Evolutionary conservation across 2,113 vertebrate genomes (phyloP).

Genomic region (Pardalotus punctatus): DNA sequence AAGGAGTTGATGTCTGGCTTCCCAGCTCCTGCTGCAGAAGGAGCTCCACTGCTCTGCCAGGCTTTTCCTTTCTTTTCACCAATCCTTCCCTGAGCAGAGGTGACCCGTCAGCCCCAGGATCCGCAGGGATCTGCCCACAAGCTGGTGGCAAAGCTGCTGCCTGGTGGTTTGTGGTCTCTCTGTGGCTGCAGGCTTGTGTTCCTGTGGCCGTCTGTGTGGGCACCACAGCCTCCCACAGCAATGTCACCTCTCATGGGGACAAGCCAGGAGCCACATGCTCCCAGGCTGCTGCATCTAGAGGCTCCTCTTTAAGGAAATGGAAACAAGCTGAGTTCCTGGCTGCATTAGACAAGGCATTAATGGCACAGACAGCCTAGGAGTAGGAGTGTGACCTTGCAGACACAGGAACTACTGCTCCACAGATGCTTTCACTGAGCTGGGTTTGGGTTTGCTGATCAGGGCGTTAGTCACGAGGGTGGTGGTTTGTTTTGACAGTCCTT

Average conservation of each 20-base stretch:
- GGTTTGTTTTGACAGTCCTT: background rate
- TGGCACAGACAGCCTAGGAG: background rate
- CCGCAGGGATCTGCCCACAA: background rate
- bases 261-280: background rate
- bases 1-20: background rate
- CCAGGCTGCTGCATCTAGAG: background rate
- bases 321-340: background rate
- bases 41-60: background rate
- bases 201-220: background rate
- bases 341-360: rapidly evolving
- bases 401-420: background rate
- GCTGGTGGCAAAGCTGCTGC: background rate
- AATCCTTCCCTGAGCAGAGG: background rate
- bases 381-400: background rate
- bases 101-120: background rate
- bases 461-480: background rate
- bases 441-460: background rate
- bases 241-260: background rate
- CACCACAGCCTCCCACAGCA: background rate
- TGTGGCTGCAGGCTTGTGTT: background rate
- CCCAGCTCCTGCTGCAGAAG: background rate
- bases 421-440: rapidly evolving
- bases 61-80: background rate
- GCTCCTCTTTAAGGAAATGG: background rate
- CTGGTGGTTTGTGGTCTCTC: background rate